Evolutionary conservation across 1,140 invertebrate species (phyloP), one percentile per base, ranked within the genome.

Genomic region (Nymphalis io): DNA sequence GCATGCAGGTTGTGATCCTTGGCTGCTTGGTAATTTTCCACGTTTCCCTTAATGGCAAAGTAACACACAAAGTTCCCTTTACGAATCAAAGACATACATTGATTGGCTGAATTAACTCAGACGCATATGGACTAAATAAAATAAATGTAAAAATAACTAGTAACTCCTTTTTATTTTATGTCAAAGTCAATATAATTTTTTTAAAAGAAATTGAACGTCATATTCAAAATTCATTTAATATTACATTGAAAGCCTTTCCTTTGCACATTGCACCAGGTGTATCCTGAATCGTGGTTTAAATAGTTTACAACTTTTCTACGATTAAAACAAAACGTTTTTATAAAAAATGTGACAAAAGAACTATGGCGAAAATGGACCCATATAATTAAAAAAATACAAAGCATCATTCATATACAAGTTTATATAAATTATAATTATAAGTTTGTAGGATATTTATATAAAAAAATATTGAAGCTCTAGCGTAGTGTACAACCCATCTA

Each of bases 21-120:
- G 70, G 69, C 74, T 80, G 68, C 79, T 81, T 84, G 81, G 83
- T 87, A 87, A 87, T 84, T 85, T 85, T 81, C 83, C 76, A 81
- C 79, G 81, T 80, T 74, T 70, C 67, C 74, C 66, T 72, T 85
- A 87, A 87, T 85, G 80, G 81, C 68, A 84, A 86, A 86, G 84
- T 84, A 87, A 85, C 79, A 85, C 75, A 85, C 79, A 77, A 84
- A 83, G 77, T 82, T 81, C 67, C 70, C 27, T 68, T 72, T 80
- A 72, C 67, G 77, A 79, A 81, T 76, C 76, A 75, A 69, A 80
- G 75, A 72, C 75, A 72, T 70, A 76, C 76, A 79, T 81, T 83
- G 82, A 84, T 86, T 86, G 79, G 75, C 60, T 64, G 66, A 75
- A 82, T 75, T 75, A 72, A 72, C 66, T 72, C 44, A 64, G 72